A percentile compares a stretch with the other conserved stretches of the same genome.
Conservation (phyloP, 37 sponge, comb jelly and placozoan genomes). For the Chondrilla cf. caribensis region DNA sequence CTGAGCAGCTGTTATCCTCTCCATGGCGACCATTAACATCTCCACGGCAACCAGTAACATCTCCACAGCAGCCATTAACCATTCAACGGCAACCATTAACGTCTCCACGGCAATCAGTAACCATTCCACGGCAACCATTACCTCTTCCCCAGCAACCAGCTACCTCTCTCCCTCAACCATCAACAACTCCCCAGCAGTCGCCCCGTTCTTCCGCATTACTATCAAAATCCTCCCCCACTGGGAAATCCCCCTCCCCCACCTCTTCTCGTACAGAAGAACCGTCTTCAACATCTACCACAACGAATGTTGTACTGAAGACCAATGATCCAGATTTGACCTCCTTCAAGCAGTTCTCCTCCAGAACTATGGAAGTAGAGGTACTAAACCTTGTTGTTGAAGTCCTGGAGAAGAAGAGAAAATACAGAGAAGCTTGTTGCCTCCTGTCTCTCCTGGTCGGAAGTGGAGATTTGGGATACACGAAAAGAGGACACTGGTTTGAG, state of each 20-base stretch:
- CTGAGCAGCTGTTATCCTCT: too few relatives aligned
- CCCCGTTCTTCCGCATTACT: too few relatives aligned
- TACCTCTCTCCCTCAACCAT: not conserved
- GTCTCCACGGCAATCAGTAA: too few relatives aligned
- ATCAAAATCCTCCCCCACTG: too few relatives aligned
- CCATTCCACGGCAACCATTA: not conserved
- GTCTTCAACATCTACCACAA: not conserved
- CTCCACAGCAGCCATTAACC: too few relatives aligned
- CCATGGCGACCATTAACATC: too few relatives aligned
- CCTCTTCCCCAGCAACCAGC: not conserved
- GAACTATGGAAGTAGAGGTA: constrained; percentile 45
- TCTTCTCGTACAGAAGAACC: not conserved
- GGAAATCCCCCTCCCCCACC: too few relatives aligned
- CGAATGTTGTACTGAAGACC: not conserved
- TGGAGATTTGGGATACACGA: not conserved
- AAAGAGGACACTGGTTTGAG: constrained; percentile 71
- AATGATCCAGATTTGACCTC: not conserved
- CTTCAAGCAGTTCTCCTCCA: constrained; percentile 29
- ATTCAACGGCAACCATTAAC: too few relatives aligned
- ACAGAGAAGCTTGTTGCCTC: constrained; percentile 47
- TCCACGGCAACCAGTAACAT: too few relatives aligned
- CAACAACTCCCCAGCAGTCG: not conserved
- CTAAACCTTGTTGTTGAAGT: constrained; percentile 45
- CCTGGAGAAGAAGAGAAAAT: constrained; percentile 55
- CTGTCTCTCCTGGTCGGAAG: constrained; percentile 53